phyloP scores from a whole-genome alignment of 2,113 vertebrate genomes.

The Galemys pyrenaicus region DNA sequence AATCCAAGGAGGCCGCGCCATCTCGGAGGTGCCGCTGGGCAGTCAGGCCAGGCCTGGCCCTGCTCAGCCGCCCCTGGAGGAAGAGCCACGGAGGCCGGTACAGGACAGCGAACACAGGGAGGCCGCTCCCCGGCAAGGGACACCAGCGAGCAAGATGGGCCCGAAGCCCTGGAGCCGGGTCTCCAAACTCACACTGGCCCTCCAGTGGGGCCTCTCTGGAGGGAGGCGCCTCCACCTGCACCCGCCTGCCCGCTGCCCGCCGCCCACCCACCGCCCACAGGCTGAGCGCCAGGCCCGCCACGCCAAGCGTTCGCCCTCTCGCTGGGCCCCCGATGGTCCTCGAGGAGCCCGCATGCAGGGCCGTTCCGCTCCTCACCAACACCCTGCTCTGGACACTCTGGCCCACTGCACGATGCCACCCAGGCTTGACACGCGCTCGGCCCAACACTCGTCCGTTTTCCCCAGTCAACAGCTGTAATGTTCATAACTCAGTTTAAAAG shows the following conservation, averaged over 20 bases:
- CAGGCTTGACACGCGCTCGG: rapidly evolving
- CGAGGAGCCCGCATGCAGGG: too few relatives aligned
- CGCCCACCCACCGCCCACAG: not conserved
- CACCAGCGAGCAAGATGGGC: not conserved
- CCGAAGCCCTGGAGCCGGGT: not conserved
- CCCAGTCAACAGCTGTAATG: not conserved
- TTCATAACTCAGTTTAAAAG: not conserved
- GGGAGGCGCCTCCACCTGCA: rapidly evolving
- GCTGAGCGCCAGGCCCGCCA: not conserved
- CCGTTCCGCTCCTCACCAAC: not conserved
- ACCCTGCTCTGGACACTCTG: rapidly evolving
- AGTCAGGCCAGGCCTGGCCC: too few relatives aligned
- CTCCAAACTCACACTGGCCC: not conserved
- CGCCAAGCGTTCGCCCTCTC: not conserved
- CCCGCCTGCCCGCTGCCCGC: rapidly evolving
- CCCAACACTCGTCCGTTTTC: not conserved
- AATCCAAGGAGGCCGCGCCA: too few relatives aligned
- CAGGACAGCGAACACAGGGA: not conserved
- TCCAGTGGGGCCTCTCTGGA: not conserved
- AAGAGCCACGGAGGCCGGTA: too few relatives aligned
- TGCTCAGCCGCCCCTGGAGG: too few relatives aligned
- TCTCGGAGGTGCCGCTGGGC: too few relatives aligned
- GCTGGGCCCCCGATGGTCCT: not conserved
- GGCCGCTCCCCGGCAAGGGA: not conserved
- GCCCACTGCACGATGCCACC: not conserved